Base-by-base conservation (phyloP, 2,797 vertebrate genomes). In the Xenopus petersii region DNA sequence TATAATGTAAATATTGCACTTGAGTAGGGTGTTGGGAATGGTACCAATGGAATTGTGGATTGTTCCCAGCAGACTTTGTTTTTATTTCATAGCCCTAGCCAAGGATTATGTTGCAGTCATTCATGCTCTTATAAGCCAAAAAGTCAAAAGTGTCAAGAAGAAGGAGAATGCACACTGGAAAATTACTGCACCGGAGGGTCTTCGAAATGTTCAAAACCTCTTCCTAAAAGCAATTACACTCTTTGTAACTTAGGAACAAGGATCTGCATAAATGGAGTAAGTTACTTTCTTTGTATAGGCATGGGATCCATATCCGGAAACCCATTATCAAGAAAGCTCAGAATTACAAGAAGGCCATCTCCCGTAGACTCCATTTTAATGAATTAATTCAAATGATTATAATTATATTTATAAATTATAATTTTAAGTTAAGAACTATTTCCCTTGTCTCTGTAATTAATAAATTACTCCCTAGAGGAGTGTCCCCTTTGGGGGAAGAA, bases 261-360 rank as follows among this genome's bases (percentile, higher is more conserved):
- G 0, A 86, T 94, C 75, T 94, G 94, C 67, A 46, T 90, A 51
- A 89, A 87, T 0, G 92, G 93, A 91, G 93, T 94, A 84, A 73
- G 61, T 61, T 42, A 42, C 36, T 42, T 42, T 7, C 17, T 30
- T 61, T 24, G 59, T 26, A 9, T 4, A 42, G 36, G 36, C 6
- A 6, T 42, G 36, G 36, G 8, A 30, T 30, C 26, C 26, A 30
- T 30, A 30, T 30, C 26, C 2, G 26, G 26, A 30, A 30, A 30
- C 26, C 26, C 26, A 30, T 2, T 30, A 30, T 30, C 26, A 2
- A 30, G 26, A 30, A 30, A 30, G 26, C 26, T 30, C 26, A 30
- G 4, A 30, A 30, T 30, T 30, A 30, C 26, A 30, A 2, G 1
- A 30, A 26, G 26, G 26, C 26, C 26, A 30, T 30, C 26, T 30